A percentile compares a stretch with the other conserved stretches of the same genome.
phyloP scores from a whole-genome alignment of 2,113 vertebrate species.

The Pedetes capensis region DNA sequence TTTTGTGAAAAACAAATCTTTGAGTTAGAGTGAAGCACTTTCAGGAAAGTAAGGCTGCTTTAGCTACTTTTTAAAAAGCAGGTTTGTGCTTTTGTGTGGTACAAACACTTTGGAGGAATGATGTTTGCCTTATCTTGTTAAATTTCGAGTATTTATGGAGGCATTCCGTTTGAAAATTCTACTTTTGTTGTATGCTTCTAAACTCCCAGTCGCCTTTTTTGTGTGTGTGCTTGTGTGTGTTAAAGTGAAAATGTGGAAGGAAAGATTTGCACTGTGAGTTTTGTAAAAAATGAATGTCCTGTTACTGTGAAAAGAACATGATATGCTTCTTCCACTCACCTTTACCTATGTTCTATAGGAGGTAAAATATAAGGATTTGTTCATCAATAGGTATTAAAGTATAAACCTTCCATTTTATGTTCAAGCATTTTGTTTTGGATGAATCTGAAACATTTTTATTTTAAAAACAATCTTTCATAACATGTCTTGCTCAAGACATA shows the following conservation, averaged over 20 bases:
- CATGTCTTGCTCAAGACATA: conserved; percentile 69
- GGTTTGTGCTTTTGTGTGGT: background rate
- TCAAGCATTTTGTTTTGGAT: background rate
- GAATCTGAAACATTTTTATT: conserved; percentile 50
- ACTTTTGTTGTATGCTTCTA: conserved; percentile 15
- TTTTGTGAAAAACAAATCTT: background rate
- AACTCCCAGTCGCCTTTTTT: background rate
- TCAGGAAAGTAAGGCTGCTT: conserved; percentile 19
- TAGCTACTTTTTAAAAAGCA: background rate
- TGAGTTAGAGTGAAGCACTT: background rate
- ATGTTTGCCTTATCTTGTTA: background rate
- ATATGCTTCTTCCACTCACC: background rate
- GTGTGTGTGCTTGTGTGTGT: background rate
- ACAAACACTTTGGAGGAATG: background rate
- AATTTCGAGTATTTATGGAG: background rate
- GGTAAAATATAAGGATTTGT: background rate
- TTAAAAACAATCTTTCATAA: conserved; percentile 61
- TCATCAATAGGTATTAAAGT: background rate
- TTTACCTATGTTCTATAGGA: background rate
- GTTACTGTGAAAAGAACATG: background rate
- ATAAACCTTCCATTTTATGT: conserved; percentile 8
- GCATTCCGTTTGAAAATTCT: background rate
- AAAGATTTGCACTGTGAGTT: background rate
- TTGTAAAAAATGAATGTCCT: background rate
- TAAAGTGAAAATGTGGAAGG: conserved; percentile 34